phyloP scores from a whole-genome alignment of 2,888 invertebrate genomes.

The Calliopum simillimum region DNA sequence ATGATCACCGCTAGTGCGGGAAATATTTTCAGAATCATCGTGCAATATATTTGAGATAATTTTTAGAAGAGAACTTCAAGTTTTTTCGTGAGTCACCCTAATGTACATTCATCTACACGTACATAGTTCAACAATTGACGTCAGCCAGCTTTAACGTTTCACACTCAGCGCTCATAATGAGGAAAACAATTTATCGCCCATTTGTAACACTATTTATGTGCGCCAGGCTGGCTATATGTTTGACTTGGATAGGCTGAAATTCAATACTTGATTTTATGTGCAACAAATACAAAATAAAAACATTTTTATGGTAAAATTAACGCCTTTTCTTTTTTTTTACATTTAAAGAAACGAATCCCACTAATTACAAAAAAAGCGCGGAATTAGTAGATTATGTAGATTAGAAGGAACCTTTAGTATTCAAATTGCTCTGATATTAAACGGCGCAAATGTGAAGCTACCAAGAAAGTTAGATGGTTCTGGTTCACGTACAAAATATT shows the following conservation, averaged over 20 bases:
- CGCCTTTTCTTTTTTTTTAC: slow-evolving; percentile 50
- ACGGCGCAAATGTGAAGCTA: slow-evolving; percentile 51
- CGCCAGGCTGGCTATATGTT: slow-evolving; percentile 34
- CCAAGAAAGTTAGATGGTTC: too few relatives aligned
- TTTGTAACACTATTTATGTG: slow-evolving; percentile 54
- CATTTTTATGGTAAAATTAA: slow-evolving; percentile 57
- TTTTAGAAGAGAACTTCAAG: too few relatives aligned
- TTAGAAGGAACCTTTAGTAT: slow-evolving; percentile 37
- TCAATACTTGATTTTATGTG: slow-evolving; percentile 62
- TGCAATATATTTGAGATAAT: too few relatives aligned
- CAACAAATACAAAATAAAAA: slow-evolving; percentile 60
- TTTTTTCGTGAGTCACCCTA: too few relatives aligned
- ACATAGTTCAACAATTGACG: slow-evolving; percentile 6
- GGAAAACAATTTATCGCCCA: slow-evolving; percentile 61
- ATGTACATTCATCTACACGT: too few relatives aligned
- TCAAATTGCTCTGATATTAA: slow-evolving; percentile 39
- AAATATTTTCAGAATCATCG: too few relatives aligned
- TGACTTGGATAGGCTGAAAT: slow-evolving; percentile 48
- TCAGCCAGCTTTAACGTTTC: neutral
- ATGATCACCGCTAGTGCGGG: too few relatives aligned
- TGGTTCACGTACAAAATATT: too few relatives aligned
- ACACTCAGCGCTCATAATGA: slow-evolving; percentile 17
- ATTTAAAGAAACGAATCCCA: slow-evolving; percentile 8
- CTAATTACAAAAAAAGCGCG: slow-evolving; percentile 20
- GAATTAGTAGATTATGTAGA: slow-evolving; percentile 2